These are phyloP conservation scores for Acanthopleura granulata DNA, from an alignment of 2,888 invertebrate genomes.

Conservation along the genomic window DNA sequence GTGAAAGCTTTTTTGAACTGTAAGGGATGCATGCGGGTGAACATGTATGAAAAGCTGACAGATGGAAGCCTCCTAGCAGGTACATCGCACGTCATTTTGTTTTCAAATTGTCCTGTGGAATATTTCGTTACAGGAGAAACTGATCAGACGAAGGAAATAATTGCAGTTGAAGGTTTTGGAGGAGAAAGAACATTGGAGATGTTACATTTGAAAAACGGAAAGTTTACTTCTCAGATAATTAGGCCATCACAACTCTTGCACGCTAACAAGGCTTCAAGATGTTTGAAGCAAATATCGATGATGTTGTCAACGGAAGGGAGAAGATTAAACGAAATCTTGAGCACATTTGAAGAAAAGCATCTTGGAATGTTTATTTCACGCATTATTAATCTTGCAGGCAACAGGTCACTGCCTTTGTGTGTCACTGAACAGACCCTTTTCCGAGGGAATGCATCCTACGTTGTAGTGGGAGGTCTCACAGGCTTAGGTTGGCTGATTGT, in stretches of 20 bases:
- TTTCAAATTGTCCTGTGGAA: no score
- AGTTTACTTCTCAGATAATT: no score
- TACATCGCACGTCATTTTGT: no score
- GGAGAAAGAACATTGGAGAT: background rate
- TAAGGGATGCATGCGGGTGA: background rate
- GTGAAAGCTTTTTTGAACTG: background rate
- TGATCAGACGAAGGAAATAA: background rate
- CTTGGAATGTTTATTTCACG: no score
- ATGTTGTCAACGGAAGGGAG: background rate
- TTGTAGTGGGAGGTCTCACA: slow-evolving; percentile 48
- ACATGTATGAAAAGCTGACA: background rate
- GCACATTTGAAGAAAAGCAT: no score
- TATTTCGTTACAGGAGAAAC: no score
- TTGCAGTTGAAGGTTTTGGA: background rate
- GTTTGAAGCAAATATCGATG: background rate
- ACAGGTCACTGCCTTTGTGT: background rate
- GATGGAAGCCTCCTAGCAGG: no score
- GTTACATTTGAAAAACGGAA: background rate
- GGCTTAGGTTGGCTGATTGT: slow-evolving; percentile 53
- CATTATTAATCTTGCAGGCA: background rate
- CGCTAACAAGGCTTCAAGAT: no score
- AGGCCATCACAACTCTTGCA: no score
- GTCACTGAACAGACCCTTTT: slow-evolving; percentile 29
- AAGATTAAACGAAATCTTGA: no score
- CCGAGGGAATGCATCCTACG: slow-evolving; percentile 37